Evolutionary conservation across 1,140 invertebrate genomes (phyloP), one percentile per base, ranked within the genome.

Genomic region (Rhyzopertha dominica): DNA sequence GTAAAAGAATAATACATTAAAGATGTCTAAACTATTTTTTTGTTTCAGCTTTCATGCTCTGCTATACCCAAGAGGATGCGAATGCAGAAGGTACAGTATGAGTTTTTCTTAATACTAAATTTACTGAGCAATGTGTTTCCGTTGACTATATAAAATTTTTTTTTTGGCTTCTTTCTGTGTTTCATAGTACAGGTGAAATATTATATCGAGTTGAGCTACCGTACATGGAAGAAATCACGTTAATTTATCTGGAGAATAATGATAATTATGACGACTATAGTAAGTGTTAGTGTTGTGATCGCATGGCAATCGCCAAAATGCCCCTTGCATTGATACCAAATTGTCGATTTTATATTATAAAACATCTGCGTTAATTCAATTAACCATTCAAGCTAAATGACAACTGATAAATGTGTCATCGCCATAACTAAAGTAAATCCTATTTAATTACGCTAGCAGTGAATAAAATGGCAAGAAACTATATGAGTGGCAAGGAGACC

Each of bases 41-140:
- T 79, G 73, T 85, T 85, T 56, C 80, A 90, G 86, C 85, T 71
- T 89, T 88, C 78, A 89, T 90, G 86, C 79, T 89, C 74, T 90
- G 87, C 77, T 90, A 90, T 76, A 87, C 86, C 62, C 85, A 88
- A 76, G 87, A 90, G 74, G 86, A 89, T 74, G 78, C 84, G 59
- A 86, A 85, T 72, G 80, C 82, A 58, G 85, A 90, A 84, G 87
- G 87, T 89, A 85, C 78, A 79, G 63, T 67, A 63, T 62, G 32
- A 16, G 36, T 54, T 62, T n/a, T n/a, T n/a, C n/a, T n/a, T n/a
- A n/a, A n/a, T n/a, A n/a, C n/a, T n/a, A n/a, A n/a, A n/a, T n/a
- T n/a, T n/a, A n/a, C n/a, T n/a, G n/a, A n/a, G n/a, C 16, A 19
- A 37, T 10, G 22, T 40, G 26, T 48, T 54, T 43, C 35, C 32